Conservation (phyloP, 2,113 vertebrate species). For the Sylvia atricapilla region DNA sequence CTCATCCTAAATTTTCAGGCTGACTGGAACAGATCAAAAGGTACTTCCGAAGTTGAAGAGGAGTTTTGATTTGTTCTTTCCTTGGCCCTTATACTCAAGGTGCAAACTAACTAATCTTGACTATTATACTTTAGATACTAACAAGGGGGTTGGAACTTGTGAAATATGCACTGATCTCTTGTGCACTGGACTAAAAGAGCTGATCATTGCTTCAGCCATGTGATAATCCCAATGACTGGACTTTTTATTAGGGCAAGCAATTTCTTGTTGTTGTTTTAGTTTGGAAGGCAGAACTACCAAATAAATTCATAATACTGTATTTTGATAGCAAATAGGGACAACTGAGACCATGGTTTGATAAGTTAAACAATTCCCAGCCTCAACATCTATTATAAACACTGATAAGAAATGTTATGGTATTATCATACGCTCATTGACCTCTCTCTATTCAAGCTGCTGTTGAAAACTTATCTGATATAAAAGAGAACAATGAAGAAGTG, state of each 20-base stretch:
- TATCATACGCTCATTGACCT: not conserved
- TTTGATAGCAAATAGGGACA: not conserved
- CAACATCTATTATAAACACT: slow-evolving; percentile 16
- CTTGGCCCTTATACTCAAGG: not conserved
- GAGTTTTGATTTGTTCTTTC: not conserved
- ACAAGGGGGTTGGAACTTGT: not conserved
- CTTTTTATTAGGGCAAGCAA: not conserved
- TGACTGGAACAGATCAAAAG: not conserved
- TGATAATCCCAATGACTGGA: not conserved
- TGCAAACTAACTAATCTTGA: not conserved
- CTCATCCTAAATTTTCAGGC: not conserved
- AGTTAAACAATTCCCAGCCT: not conserved
- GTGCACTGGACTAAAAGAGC: not conserved
- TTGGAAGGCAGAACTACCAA: not conserved
- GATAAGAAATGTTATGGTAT: slow-evolving; percentile 5
- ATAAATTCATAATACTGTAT: not conserved
- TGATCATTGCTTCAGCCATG: not conserved
- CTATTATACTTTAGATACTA: not conserved
- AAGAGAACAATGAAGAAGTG: slow-evolving; percentile 7
- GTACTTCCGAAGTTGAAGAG: not conserved
- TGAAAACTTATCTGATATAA: not conserved
- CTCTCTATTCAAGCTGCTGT: not conserved
- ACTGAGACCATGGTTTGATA: not conserved
- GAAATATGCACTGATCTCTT: not conserved
- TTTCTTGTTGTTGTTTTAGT: not conserved